Evolutionary conservation across 2,797 vertebrate species (phyloP), one percentile per base, ranked within the genome.

Genomic region (Cephalopachus bancanus): DNA sequence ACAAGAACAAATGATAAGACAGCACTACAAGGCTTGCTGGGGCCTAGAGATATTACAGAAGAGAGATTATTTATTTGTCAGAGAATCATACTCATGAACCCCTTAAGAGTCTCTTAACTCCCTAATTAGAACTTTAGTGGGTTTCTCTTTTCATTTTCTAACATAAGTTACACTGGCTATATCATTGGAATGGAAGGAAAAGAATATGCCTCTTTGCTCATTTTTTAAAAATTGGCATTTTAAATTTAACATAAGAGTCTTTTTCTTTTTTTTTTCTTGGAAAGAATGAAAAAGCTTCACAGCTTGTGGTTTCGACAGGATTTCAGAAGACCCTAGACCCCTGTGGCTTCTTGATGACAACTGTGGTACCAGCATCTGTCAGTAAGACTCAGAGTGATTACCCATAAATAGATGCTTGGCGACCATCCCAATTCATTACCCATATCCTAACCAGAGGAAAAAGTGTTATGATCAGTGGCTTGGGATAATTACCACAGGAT

Each of bases 211-310:
- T 88, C 62, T 88, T 17, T 74, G 49, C 5, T 53, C 9, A 53
- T 60, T 59, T 87, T 75, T 89, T 51, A 53, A 71, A 91, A 28
- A n/a, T 51, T 90, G 53, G 65, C 26, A 67, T 71, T 97, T 96
- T 93, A 87, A 95, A 95, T 89, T 95, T 86, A 92, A 96, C 67
- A 72, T 53, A 83, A 83, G 16, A 89, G 30, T 57, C 49, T 92
- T 83, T 76, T 65, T 37, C 55, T n/a, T 3, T 83, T 74, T 62
- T 30, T 53, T 51, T 64, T 72, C 51, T 84, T 97, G 65, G 87
- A 91, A 97, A 96, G 91, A 85, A 97, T 53, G 51, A 79, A 49
- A 90, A 93, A 30, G 33, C 64, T 24, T 81, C 89, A 28, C 91
- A 94, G 93, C 57, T 49, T 94, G 60, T 4, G 9, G 65, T 93